A percentile compares a stretch with the other conserved stretches of the same genome.
These are phyloP conservation scores for Eurystomus gularis DNA, from an alignment of 2,113 vertebrate species.

Conservation along the genomic window DNA sequence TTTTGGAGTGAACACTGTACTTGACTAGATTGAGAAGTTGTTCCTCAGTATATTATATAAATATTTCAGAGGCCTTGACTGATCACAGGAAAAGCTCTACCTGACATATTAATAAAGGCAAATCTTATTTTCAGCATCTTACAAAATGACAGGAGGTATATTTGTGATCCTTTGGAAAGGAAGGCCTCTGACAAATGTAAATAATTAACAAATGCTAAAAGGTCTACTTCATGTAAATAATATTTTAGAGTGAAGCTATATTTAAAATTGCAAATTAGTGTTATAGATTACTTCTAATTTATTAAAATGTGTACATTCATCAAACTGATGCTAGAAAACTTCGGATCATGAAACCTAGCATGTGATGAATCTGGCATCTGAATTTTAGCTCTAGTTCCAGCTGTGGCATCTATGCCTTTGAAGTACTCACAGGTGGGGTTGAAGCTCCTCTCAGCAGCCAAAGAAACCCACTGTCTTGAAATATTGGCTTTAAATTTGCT, in stretches of 20 bases:
- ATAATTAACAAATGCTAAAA: constrained; percentile 31
- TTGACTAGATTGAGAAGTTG: not conserved
- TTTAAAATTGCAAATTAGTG: constrained; percentile 21
- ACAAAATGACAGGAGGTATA: not conserved
- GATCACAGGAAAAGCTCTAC: not conserved
- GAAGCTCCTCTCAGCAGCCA: constrained; percentile 6
- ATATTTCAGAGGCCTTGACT: not conserved
- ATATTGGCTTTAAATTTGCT: constrained; percentile 15
- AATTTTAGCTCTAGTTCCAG: constrained; percentile 43
- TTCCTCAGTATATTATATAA: not conserved
- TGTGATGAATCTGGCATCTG: constrained; percentile 1
- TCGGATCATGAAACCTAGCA: not conserved
- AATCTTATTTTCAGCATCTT: not conserved
- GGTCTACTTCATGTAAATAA: not conserved
- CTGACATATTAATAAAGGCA: not conserved
- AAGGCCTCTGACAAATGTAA: constrained; percentile 11
- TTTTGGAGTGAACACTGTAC: not conserved
- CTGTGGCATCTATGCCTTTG: constrained; percentile 41
- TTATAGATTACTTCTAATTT: constrained; percentile 2
- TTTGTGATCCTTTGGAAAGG: not conserved
- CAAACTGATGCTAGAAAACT: not conserved
- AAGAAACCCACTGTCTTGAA: constrained; percentile 14
- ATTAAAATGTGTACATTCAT: constrained; percentile 7
- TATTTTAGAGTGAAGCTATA: not conserved
- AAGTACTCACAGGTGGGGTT: constrained; percentile 43